These are phyloP conservation scores for Macrobrachium nipponense DNA, from an alignment of 1,140 invertebrate genomes.

Conservation along the genomic window DNA sequence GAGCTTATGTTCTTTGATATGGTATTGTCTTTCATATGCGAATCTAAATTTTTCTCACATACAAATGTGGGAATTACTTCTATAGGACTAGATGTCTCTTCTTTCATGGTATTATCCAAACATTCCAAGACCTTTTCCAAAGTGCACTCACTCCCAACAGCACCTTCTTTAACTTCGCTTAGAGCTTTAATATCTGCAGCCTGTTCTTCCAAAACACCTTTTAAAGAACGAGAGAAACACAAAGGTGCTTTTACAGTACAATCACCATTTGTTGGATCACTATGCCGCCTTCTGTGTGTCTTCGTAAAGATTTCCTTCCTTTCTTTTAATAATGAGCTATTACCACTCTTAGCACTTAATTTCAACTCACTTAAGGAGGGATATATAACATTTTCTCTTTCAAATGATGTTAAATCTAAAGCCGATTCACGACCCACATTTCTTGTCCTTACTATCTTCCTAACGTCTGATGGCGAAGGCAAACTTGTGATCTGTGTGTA, in stretches of 20 bases:
- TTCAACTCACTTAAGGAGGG: constrained; percentile 14
- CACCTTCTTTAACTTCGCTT: not conserved
- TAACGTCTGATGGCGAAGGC: constrained; percentile 27
- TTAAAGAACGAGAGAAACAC: not conserved
- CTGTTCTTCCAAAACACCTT: constrained; percentile 36
- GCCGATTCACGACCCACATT: constrained; percentile 43
- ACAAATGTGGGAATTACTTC: too few species aligned
- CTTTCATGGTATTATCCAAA: not conserved
- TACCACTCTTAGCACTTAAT: not conserved
- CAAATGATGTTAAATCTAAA: constrained; percentile 26
- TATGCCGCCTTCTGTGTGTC: constrained; percentile 35
- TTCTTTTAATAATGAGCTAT: not conserved
- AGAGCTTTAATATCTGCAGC: not conserved
- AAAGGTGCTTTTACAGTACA: not conserved
- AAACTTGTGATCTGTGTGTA: not conserved
- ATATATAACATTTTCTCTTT: constrained; percentile 17
- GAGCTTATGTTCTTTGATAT: not conserved
- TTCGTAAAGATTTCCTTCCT: not conserved
- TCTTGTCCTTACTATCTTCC: constrained; percentile 23
- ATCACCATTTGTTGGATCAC: constrained; percentile 45
- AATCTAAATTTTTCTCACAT: too few species aligned
- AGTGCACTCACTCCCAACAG: not conserved
- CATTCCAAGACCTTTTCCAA: not conserved
- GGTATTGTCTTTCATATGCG: too few species aligned
- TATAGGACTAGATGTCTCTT: too few species aligned